These are phyloP conservation scores for Brachyptera putata DNA, from an alignment of 2,888 invertebrate species.

Conservation along the genomic window DNA sequence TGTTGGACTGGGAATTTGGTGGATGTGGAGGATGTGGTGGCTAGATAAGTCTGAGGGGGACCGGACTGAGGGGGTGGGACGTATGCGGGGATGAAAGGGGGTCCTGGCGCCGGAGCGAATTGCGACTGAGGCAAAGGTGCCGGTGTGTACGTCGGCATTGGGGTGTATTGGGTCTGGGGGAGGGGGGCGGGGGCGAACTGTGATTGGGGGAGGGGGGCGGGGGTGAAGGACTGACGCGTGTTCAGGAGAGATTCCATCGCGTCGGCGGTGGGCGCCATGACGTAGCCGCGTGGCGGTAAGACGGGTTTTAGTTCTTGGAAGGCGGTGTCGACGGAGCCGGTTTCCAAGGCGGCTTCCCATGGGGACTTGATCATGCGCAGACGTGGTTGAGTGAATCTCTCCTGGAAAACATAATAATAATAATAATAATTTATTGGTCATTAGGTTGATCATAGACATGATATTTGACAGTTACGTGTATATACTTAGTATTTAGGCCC, in stretches of 20 bases:
- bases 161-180: not conserved
- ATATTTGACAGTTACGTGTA: too few relatives aligned
- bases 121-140: not conserved
- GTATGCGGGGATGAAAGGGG: constrained; percentile 6
- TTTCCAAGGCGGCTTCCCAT: constrained; percentile 67
- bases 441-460: too few relatives aligned
- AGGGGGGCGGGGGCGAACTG: not conserved
- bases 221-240: not conserved
- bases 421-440: too few relatives aligned
- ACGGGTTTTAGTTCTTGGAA: constrained; percentile 49
- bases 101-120: not conserved
- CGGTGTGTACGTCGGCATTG: not conserved
- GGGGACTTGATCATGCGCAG: constrained; percentile 61
- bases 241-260: constrained; percentile 19
- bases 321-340: constrained; percentile 66
- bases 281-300: constrained; percentile 29
- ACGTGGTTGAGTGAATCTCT: constrained; percentile 54
- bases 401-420: constrained; percentile 46
- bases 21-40: not conserved
- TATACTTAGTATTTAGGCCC: too few relatives aligned
- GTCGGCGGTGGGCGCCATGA: constrained; percentile 35
- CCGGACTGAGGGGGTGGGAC: not conserved
- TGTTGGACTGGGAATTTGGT: not conserved
- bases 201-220: not conserved
- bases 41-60: constrained; percentile 14